These are phyloP conservation scores for Tragelaphus imberbis DNA, from an alignment of 2,113 vertebrate species.

Conservation along the genomic window DNA sequence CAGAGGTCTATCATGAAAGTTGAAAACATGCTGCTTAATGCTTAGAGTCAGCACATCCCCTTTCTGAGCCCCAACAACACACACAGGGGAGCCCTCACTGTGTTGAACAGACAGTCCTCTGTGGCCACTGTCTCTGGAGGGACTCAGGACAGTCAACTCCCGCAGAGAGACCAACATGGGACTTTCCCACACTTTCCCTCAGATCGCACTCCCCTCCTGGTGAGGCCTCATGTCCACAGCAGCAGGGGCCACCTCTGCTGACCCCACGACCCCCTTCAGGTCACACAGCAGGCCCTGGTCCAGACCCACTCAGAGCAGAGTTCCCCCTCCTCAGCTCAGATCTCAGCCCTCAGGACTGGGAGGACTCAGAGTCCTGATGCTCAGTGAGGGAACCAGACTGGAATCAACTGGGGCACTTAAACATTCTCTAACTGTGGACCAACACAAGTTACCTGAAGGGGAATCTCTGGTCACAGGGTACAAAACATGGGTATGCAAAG, in stretches of 20 bases:
- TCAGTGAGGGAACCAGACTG: not conserved
- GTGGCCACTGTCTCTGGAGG: not conserved
- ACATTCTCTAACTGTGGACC: too few species aligned
- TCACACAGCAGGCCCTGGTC: not conserved
- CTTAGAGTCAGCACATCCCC: not conserved
- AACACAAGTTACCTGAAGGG: too few species aligned
- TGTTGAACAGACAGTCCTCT: not conserved
- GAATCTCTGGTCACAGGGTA: too few species aligned
- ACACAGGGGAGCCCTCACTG: not conserved
- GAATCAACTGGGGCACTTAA: too few species aligned
- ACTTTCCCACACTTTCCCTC: not conserved
- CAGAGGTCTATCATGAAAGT: too few species aligned
- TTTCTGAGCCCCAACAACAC: not conserved
- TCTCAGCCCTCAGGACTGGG: too few species aligned
- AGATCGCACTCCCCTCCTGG: not conserved
- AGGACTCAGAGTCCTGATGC: too few species aligned
- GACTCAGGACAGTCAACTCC: not conserved
- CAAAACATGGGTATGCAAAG: too few species aligned
- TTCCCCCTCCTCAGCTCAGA: too few species aligned
- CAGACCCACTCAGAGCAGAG: not conserved
- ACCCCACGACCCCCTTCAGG: fast-evolving
- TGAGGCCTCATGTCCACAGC: not conserved
- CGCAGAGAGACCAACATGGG: fast-evolving
- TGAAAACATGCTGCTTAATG: too few species aligned
- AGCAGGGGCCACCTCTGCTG: not conserved